Conservation (phyloP, 2,888 invertebrate genomes). For the Minunthozetes semirufus region DNA sequence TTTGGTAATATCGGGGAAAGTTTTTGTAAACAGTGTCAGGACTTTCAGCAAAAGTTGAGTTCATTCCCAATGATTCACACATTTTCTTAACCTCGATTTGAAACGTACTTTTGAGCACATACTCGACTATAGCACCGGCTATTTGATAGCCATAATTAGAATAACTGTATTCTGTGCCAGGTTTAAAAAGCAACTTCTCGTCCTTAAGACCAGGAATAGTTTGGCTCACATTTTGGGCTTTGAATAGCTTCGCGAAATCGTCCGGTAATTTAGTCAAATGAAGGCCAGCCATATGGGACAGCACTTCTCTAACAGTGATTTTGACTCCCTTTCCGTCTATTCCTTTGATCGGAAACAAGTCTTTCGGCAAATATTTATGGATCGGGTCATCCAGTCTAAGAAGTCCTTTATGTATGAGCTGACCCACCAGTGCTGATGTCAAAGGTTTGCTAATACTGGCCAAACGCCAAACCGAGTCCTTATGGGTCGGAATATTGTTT, state of each 20-base stretch:
- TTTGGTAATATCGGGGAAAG: not conserved
- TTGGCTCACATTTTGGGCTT: constrained; percentile 8
- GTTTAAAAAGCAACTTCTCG: constrained; percentile 31
- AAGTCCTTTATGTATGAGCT: constrained; percentile 4
- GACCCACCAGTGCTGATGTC: constrained; percentile 21
- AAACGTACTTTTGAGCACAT: not conserved
- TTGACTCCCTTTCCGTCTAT: not conserved
- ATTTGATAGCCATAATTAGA: constrained; percentile 35
- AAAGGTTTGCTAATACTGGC: constrained; percentile 26
- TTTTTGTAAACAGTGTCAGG: not conserved
- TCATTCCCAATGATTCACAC: constrained; percentile 7
- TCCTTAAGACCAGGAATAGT: constrained; percentile 13
- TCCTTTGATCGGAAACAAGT: constrained; percentile 5
- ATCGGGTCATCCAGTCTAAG: constrained; percentile 8
- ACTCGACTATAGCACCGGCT: constrained; percentile 32
- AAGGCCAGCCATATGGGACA: constrained; percentile 29
- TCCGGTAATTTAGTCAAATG: not conserved
- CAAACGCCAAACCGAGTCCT: constrained; percentile 26
- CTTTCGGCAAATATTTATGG: not conserved
- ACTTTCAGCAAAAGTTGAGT: constrained; percentile 3
- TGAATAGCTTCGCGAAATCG: constrained; percentile 26
- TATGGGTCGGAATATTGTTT: constrained; percentile 18
- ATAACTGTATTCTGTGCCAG: constrained; percentile 33
- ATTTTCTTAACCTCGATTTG: not conserved
- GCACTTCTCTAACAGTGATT: constrained; percentile 22